Percentiles rank a stretch among this genome's conserved stretches.
These are phyloP conservation scores for Allolobophora icterica DNA, from an alignment of 2,888 invertebrate genomes.

Conservation along the genomic window DNA sequence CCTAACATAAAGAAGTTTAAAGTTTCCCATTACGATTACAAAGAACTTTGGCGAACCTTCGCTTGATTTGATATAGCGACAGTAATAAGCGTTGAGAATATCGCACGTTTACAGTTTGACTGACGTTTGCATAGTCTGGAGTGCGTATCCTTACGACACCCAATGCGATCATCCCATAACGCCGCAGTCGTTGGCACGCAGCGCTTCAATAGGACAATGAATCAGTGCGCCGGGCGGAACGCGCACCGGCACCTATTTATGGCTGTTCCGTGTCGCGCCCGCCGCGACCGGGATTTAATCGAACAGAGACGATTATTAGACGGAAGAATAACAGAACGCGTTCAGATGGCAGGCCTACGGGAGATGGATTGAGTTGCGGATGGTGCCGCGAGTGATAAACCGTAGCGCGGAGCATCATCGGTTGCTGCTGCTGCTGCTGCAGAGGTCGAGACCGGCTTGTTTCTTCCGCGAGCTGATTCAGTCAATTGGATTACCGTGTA, in stretches of 20 bases:
- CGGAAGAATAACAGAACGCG: constrained; percentile 4
- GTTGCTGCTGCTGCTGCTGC: too few species aligned
- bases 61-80: not conserved
- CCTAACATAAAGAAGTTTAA: too few species aligned
- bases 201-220: not conserved
- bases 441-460: not conserved
- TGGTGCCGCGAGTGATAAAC: not conserved
- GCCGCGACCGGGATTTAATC: constrained; percentile 17
- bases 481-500: not conserved
- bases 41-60: not conserved
- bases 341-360: not conserved
- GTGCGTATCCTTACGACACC: not conserved
- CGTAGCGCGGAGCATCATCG: not conserved
- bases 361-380: constrained; percentile 5
- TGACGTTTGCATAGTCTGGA: too few species aligned
- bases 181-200: not conserved
- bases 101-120: too few species aligned
- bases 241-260: not conserved
- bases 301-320: not conserved
- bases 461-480: not conserved
- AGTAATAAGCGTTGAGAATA: not conserved
- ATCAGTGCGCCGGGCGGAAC: not conserved
- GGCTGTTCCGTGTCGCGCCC: constrained; percentile 3
- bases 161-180: not conserved
- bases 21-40: not conserved